Base-by-base conservation (phyloP, 2,797 vertebrate species). In the Sebastes nivosus region DNA sequence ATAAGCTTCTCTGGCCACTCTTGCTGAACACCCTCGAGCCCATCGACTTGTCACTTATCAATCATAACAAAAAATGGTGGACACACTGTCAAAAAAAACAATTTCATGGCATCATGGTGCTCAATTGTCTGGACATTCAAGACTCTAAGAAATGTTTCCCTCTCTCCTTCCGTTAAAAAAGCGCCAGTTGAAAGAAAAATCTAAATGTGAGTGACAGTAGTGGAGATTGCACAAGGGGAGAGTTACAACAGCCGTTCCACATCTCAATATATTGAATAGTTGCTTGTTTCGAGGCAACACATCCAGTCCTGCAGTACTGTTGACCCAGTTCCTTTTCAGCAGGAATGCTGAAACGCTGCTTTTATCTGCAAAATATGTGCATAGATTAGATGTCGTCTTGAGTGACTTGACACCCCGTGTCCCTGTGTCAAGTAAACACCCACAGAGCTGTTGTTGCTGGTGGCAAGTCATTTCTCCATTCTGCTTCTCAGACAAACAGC, bases 401-500 rank as follows among this genome's bases (percentile, higher is more conserved):
- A 77, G 67, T 52, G 83, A 79, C 77, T 77, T 84, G 77, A 86
- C 79, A 86, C 78, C 70, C 46, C 14, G 2, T 68, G 67, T 80
- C 30, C 76, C 65, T 25, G 75, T 87, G 74, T 84, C 74, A 73
- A 85, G 69, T 77, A 83, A 87, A 90, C 89, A 85, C 88, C 89
- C 86, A 91, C 90, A 16, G 80, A 92, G 81, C 87, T 73, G 87
- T 88, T 91, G 79, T 81, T 90, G 85, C 13, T 75, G 77, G 68
- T 74, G 82, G 69, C 65, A 80, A 89, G 71, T 85, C 80, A 82
- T 85, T 87, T 77, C 73, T 67, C 54, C 38, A 38, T 30, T 86
- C 90, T 82, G 84, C 80, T 80, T 89, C 80, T 81, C 86, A 91
- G 80, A 90, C 74, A 87, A 85, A 89, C 78, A 71, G 86, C 83